phyloP scores from a whole-genome alignment of 2,113 vertebrate genomes.

The Leuciscus idus region DNA sequence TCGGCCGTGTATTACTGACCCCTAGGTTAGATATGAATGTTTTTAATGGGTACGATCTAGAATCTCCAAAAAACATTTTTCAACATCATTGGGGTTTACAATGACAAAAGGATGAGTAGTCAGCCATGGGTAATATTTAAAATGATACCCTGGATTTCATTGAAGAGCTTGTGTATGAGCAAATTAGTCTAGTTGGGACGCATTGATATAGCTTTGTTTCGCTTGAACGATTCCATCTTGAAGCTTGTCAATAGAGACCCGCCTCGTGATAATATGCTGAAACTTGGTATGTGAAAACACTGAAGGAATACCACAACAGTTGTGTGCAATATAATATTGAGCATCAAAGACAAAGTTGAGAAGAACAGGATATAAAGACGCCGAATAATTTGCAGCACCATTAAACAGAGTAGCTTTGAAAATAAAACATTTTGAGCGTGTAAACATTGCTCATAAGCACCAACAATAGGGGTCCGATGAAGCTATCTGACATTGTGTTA shows the following conservation, averaged over 20 bases:
- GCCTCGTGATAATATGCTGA: background rate
- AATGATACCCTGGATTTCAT: slow-evolving; percentile 10
- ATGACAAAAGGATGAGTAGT: slow-evolving; percentile 9
- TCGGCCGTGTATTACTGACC: background rate
- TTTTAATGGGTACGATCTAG: background rate
- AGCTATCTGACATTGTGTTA: slow-evolving; percentile 1
- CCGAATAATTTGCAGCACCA: background rate
- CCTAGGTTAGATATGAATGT: background rate
- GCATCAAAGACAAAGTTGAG: background rate
- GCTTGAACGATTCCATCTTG: slow-evolving; percentile 25
- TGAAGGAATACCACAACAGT: slow-evolving; percentile 3
- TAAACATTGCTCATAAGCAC: slow-evolving; percentile 30
- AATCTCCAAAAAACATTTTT: background rate
- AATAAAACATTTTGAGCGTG: slow-evolving; percentile 12
- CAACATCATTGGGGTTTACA: slow-evolving; percentile 6
- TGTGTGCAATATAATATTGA: background rate
- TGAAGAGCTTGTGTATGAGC: background rate
- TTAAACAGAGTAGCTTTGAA: background rate
- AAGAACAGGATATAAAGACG: background rate
- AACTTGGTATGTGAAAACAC: background rate
- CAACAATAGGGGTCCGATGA: background rate
- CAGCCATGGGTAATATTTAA: slow-evolving; percentile 14
- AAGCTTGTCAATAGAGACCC: slow-evolving; percentile 2
- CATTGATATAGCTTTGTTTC: slow-evolving; percentile 9
- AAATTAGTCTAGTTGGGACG: slow-evolving; percentile 29